Base-by-base conservation (phyloP, 2,113 vertebrate species). In the Entelurus aequoreus region DNA sequence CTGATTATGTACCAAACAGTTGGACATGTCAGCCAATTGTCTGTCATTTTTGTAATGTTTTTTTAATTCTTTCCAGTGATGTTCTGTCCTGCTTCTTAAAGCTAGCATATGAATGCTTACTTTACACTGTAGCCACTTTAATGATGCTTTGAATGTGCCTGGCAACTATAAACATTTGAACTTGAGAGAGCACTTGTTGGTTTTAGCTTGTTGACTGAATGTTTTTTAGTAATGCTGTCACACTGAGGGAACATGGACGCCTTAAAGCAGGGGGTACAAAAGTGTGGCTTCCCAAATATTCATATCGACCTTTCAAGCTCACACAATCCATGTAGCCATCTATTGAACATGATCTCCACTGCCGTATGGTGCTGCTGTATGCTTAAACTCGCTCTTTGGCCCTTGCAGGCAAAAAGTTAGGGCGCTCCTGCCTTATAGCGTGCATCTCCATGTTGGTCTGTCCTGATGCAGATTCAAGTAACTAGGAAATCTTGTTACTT, bases 91-190 rank as follows among this genome's bases (percentile, higher is more conserved):
- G 21, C 50, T 6, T 6, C 28, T 28, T 52, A 28, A 50, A 50
- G 48, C 19, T 63, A 71, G 55, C 62, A 35, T 37, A 68, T 75
- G 78, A 83, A 84, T 84, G 76, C 83, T 71, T 73, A 57, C 44
- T 7, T 13, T 61, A 53, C 72, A 70, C 76, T 68, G 28, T 28
- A 52, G 80, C 61, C 81, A 82, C 81, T 84, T 85, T 87, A 74
- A 78, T 64, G 61, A 67, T 38, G 54, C 63, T 8, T 15, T 65
- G 66, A 75, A 69, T 63, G 55, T 81, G 53, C 80, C 78, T 37
- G 55, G 63, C 69, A 56, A 16, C 66, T 59, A 3, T n/a, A 11
- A 49, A 66, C 62, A 28, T 28, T 67, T 62, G 28, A 71, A 51
- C 48, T 40, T 58, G 55, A 72, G 65, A 48, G 65, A 48, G 42